phyloP scores from a whole-genome alignment of 37 sponge, comb jelly and placozoan species.

The Chondrosia reniformis region DNA sequence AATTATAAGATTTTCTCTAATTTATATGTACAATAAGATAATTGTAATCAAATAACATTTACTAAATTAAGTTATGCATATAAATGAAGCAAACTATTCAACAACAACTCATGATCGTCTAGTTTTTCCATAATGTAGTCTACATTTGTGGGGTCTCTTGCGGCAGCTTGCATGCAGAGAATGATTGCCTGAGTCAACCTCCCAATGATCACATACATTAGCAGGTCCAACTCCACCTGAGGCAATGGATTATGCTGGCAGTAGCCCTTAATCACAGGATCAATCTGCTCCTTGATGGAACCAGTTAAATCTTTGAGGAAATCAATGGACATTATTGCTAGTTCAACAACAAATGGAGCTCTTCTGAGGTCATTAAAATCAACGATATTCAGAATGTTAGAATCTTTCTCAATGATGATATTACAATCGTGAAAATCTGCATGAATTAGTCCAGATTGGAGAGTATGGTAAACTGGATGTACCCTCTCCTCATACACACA shows the following conservation, averaged over 20 bases:
- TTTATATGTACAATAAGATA: too few relatives aligned
- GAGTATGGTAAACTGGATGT: too few relatives aligned
- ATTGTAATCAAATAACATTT: too few relatives aligned
- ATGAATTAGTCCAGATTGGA: not conserved
- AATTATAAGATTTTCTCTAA: too few relatives aligned
- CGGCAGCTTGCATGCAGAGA: not conserved
- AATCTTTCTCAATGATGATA: not conserved
- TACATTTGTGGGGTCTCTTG: not conserved
- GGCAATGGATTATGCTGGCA: constrained; percentile 1
- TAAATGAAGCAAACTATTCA: not conserved
- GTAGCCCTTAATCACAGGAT: not conserved
- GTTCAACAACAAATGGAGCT: not conserved
- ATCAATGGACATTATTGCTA: not conserved
- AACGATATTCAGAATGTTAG: not conserved
- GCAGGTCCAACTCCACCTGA: not conserved
- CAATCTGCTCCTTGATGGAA: not conserved
- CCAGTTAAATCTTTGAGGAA: not conserved
- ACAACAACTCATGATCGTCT: not conserved
- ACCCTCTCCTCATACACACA: constrained; percentile 4
- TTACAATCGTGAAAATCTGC: constrained; percentile 13
- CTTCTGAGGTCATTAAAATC: not conserved
- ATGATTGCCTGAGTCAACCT: not conserved
- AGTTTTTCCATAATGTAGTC: not conserved
- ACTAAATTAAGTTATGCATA: too few relatives aligned
- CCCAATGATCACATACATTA: not conserved